Evolutionary conservation across 2,888 invertebrate species (phyloP).

Genomic region (Oasisia sp.): DNA sequence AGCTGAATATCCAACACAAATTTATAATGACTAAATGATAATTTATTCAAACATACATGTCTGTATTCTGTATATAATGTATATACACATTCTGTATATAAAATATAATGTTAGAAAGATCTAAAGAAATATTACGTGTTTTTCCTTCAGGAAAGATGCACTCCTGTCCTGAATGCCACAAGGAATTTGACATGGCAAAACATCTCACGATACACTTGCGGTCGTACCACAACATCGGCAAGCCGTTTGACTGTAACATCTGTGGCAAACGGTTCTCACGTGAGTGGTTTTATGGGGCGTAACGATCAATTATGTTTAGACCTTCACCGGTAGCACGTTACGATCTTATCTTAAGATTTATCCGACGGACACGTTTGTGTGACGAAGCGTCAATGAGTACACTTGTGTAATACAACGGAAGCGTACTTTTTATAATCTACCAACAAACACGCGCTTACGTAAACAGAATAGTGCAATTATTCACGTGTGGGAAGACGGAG

Average conservation of each 20-base stretch:
- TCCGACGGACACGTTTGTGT: background rate
- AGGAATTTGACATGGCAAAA: slow-evolving; percentile 46
- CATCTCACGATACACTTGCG: background rate
- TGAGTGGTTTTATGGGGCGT: background rate
- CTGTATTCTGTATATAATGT: background rate
- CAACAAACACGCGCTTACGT: background rate
- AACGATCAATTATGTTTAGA: background rate
- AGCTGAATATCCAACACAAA: background rate
- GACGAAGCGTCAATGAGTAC: background rate
- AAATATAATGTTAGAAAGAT: background rate
- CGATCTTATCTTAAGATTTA: background rate
- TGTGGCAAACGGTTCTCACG: background rate
- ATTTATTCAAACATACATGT: background rate
- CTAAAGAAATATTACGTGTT: background rate
- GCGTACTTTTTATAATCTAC: background rate
- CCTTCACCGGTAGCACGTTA: background rate
- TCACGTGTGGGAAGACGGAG: background rate
- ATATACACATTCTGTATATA: background rate
- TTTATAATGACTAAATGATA: background rate
- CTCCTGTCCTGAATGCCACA: slow-evolving; percentile 62
- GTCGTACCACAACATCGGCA: slow-evolving; percentile 2
- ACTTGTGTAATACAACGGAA: background rate
- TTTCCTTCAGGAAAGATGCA: background rate
- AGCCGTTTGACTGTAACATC: background rate
- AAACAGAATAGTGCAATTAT: slow-evolving; percentile 1